A percentile compares a stretch with the other conserved stretches of the same genome.
Evolutionary conservation across 1,140 invertebrate species (phyloP).

Genomic region (Epicauta chinensis): DNA sequence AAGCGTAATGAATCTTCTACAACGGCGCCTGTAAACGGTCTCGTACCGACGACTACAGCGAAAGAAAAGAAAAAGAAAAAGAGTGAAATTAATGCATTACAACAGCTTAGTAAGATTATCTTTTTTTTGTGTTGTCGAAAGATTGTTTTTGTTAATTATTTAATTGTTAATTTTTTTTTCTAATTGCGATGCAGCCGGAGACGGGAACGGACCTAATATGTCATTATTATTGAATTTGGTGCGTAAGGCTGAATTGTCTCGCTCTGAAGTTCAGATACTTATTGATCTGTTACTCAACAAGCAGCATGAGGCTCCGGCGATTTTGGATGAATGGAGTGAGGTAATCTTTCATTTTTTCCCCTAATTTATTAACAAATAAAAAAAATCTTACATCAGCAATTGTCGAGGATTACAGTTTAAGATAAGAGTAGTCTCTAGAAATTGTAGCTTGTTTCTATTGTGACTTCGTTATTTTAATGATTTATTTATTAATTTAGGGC

Average conservation of each 20-base stretch:
- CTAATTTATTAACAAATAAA: neutral
- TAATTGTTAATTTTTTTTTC: constrained; percentile 12
- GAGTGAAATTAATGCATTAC: constrained; percentile 47
- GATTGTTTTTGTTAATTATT: neutral
- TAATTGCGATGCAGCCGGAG: constrained; percentile 45
- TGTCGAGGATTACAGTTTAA: no score
- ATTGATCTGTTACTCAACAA: constrained; percentile 84
- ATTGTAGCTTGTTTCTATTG: no score
- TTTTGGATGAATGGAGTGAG: constrained; percentile 80
- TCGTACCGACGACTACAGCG: constrained; percentile 15
- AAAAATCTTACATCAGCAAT: no score
- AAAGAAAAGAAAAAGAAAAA: constrained; percentile 51
- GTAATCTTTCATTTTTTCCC: constrained; percentile 39
- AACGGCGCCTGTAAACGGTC: constrained; percentile 20
- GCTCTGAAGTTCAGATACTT: constrained; percentile 78
- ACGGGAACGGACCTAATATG: constrained; percentile 58
- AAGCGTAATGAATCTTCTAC: neutral
- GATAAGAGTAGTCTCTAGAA: neutral
- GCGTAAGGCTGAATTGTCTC: constrained; percentile 69
- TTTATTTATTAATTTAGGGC: constrained; percentile 45
- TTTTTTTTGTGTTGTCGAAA: constrained; percentile 3
- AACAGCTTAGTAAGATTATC: constrained; percentile 45
- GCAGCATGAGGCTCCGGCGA: constrained; percentile 66
- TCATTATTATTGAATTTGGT: constrained; percentile 66
- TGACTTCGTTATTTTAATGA: no score